These are phyloP conservation scores for Ypsolopha sequella DNA, from an alignment of 2,888 invertebrate genomes.

Conservation along the genomic window DNA sequence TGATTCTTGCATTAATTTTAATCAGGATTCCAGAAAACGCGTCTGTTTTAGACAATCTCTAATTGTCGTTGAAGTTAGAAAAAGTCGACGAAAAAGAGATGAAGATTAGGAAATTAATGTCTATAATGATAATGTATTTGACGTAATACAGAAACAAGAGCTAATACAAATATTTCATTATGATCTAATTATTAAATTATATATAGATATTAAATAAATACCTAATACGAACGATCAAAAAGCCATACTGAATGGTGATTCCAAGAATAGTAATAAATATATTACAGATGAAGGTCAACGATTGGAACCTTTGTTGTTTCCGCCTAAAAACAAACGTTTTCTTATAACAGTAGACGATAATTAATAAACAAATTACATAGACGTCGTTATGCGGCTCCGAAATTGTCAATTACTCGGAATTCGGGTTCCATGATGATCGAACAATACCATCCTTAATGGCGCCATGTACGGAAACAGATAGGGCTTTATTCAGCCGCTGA, in stretches of 20 bases:
- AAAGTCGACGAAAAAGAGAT: not conserved
- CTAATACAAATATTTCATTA: too few relatives aligned
- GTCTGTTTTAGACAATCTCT: constrained; percentile 47
- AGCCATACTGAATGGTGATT: too few relatives aligned
- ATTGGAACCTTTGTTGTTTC: too few relatives aligned
- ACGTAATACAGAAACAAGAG: too few relatives aligned
- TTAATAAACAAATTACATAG: constrained; percentile 35
- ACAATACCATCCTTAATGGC: constrained; percentile 55
- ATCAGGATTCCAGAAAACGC: constrained; percentile 35
- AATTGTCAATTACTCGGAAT: constrained; percentile 60
- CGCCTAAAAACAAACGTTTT: too few relatives aligned
- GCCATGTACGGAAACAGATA: constrained; percentile 46
- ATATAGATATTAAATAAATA: too few relatives aligned
- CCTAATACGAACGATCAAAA: too few relatives aligned
- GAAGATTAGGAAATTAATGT: too few relatives aligned
- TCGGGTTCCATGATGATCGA: constrained; percentile 21
- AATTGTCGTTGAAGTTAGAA: constrained; percentile 33
- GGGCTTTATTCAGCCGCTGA: constrained; percentile 43
- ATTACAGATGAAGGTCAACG: not conserved
- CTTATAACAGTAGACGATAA: not conserved
- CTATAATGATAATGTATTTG: too few relatives aligned
- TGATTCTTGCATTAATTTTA: constrained; percentile 68
- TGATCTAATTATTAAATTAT: too few relatives aligned
- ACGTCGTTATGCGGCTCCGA: constrained; percentile 24
- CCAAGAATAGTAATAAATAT: too few relatives aligned